Evolutionary conservation across 2,113 vertebrate genomes (phyloP).

Genomic region (Rhinichthys klamathensis): DNA sequence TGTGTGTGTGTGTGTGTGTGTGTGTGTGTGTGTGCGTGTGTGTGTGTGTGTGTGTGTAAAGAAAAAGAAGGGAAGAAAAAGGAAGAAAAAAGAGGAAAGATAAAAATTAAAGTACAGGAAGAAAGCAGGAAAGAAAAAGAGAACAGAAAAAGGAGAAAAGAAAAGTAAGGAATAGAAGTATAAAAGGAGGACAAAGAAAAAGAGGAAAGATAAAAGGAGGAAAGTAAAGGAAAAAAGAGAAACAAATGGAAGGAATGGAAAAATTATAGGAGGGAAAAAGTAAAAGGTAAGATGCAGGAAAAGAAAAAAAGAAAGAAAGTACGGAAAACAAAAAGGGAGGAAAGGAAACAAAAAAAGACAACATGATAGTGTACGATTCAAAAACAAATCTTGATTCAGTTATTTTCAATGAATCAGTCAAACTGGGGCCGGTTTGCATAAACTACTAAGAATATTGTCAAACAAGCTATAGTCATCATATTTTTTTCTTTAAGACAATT

Average conservation of each 20-base stretch:
- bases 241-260: background rate
- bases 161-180: background rate
- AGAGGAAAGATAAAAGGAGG: background rate
- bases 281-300: background rate
- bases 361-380: background rate
- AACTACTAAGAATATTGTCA: no score
- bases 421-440: background rate
- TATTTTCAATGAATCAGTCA: background rate
- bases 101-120: background rate
- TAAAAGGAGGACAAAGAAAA: background rate
- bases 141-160: background rate
- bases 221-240: background rate
- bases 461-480: no score
- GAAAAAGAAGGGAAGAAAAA: background rate
- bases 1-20: no score
- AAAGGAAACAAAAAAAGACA: background rate
- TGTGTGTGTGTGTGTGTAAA: background rate
- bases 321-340: background rate
- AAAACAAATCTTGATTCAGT: background rate
- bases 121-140: background rate
- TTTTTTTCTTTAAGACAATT: no score
- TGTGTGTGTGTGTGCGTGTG: no score
- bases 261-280: background rate
- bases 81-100: background rate
- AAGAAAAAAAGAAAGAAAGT: background rate